A percentile compares a stretch with the other conserved stretches of the same genome.
Conservation (phyloP, 2,797 vertebrate species). For the Momotus momota region DNA sequence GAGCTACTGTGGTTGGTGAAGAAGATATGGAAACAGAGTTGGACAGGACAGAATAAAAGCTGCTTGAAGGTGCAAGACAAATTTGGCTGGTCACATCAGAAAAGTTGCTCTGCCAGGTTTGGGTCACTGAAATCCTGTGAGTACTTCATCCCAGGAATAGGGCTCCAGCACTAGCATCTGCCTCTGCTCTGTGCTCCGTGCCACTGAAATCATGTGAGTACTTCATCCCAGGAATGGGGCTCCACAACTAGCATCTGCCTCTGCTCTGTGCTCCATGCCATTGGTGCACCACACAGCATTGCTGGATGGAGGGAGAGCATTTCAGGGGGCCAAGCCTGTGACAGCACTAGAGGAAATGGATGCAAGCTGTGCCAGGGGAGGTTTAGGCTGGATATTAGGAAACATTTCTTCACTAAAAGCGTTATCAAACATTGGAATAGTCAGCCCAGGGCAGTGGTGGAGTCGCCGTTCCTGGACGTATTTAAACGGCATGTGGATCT, state of each 20-base stretch:
- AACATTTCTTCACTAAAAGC: no score
- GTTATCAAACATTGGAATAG: no score
- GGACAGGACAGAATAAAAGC: not conserved
- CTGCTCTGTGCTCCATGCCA: not conserved
- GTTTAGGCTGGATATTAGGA: no score
- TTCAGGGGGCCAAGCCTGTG: not conserved
- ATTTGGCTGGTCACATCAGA: not conserved
- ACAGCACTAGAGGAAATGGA: no score
- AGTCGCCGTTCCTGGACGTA: no score
- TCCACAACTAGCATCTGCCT: not conserved
- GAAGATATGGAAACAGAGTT: not conserved
- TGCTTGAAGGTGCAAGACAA: not conserved
- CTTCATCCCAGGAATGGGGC: fast-evolving
- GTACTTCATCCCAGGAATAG: fast-evolving
- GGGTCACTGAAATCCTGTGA: fast-evolving
- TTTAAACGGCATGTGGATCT: no score
- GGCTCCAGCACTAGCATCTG: not conserved
- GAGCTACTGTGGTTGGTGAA: not conserved
- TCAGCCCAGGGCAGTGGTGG: no score
- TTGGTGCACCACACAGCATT: fast-evolving
- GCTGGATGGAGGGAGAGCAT: not conserved
- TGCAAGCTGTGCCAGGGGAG: no score
- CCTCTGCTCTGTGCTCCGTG: not conserved
- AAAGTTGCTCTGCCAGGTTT: not conserved
- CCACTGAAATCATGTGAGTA: fast-evolving